Evolutionary conservation across 64 coral and sea anemone species (phyloP).

Genomic region (Pocillopora verrucosa): DNA sequence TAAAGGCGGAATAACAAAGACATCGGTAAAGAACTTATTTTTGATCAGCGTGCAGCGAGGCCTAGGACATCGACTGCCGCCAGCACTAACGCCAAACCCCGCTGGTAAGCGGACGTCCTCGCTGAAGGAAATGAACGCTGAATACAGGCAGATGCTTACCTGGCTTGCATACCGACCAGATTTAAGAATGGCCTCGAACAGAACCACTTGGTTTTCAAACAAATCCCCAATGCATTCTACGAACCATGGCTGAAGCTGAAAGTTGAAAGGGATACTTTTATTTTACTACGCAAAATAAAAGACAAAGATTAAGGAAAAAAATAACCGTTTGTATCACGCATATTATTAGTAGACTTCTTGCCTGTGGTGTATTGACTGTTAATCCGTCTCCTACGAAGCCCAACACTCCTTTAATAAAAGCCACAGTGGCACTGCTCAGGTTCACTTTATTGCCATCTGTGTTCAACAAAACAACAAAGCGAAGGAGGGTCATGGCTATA

Average conservation of each 20-base stretch:
- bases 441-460: constrained; percentile 68
- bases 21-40: too few species aligned
- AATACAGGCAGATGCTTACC: constrained; percentile 26
- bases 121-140: background rate
- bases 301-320: too few species aligned
- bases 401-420: constrained; percentile 86
- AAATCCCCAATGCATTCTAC: constrained; percentile 87
- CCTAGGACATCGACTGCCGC: too few species aligned
- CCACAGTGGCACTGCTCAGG: constrained; percentile 71
- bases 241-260: constrained; percentile 78
- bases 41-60: too few species aligned
- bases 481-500: background rate
- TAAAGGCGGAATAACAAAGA: too few species aligned
- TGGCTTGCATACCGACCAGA: constrained; percentile 64
- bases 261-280: background rate
- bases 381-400: constrained; percentile 87
- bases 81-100: too few species aligned
- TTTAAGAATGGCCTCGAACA: constrained; percentile 82
- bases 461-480: background rate
- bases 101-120: too few species aligned
- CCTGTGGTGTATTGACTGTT: constrained; percentile 74
- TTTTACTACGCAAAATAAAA: background rate
- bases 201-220: constrained; percentile 88
- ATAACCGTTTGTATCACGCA: too few species aligned
- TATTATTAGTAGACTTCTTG: background rate